Percentiles rank a stretch among this genome's conserved stretches.
Conservation (phyloP, 2,888 invertebrate species). For the Ophonus ardosiacus region DNA sequence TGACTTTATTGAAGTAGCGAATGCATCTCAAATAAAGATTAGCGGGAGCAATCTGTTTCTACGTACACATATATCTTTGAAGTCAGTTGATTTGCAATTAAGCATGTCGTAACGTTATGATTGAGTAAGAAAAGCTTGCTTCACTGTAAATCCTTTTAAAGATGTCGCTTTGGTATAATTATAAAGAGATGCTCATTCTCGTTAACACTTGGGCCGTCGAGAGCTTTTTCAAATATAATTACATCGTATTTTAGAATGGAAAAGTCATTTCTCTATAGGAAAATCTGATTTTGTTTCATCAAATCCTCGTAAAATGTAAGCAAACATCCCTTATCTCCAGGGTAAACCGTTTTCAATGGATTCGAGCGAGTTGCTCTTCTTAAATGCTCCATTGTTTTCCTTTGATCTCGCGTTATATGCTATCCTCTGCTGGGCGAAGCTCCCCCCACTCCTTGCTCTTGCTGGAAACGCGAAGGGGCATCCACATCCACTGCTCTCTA, state of each 20-base stretch:
- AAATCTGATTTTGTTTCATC: slow-evolving; percentile 61
- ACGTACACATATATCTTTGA: neutral
- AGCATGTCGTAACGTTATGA: neutral
- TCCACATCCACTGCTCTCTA: slow-evolving; percentile 21
- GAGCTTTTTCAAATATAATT: slow-evolving; percentile 60
- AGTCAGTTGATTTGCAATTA: neutral
- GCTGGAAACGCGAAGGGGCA: neutral
- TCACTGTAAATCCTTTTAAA: neutral
- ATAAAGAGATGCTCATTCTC: slow-evolving; percentile 42
- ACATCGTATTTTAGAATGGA: slow-evolving; percentile 61
- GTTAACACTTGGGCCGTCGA: slow-evolving; percentile 33
- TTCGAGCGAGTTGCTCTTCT: slow-evolving; percentile 48
- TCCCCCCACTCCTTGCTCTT: neutral
- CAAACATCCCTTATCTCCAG: slow-evolving; percentile 58
- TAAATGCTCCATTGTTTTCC: slow-evolving; percentile 60
- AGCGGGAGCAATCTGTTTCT: no score
- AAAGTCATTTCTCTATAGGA: slow-evolving; percentile 56
- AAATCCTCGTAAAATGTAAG: slow-evolving; percentile 62
- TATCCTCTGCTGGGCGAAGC: neutral
- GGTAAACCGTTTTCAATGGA: slow-evolving; percentile 58
- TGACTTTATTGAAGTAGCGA: neutral
- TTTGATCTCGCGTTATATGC: slow-evolving; percentile 56
- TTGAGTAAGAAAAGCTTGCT: neutral
- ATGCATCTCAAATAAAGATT: neutral
- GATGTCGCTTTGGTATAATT: slow-evolving; percentile 15